phyloP scores from a whole-genome alignment of 2,888 invertebrate species.

The Monochamus alternatus region DNA sequence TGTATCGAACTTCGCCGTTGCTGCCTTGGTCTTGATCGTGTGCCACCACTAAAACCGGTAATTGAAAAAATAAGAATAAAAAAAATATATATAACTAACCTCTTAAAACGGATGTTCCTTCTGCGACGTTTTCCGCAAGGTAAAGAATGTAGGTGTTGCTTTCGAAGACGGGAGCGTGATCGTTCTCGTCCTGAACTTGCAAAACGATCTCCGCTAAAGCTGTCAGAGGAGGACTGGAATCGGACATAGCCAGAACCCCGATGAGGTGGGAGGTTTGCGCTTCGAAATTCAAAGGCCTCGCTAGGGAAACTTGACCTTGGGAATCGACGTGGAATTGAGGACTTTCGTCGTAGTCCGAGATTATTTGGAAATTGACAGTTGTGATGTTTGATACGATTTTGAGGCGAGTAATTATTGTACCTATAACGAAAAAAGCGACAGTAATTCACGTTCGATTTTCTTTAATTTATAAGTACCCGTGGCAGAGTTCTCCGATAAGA shows the following conservation, averaged over 20 bases:
- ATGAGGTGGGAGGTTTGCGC: conserved; percentile 79
- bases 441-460: too few species aligned
- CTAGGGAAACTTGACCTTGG: conserved; percentile 82
- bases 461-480: conserved; percentile 70
- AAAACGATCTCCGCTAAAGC: conserved; percentile 82
- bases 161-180: conserved; percentile 90
- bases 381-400: conserved; percentile 78
- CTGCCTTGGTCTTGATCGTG: conserved; percentile 84
- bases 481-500: conserved; percentile 84
- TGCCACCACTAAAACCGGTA: conserved; percentile 73
- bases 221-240: conserved; percentile 72
- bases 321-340: conserved; percentile 82
- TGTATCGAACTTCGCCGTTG: conserved; percentile 89
- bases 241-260: conserved; percentile 81
- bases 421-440: conserved; percentile 62
- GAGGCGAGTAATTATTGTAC: conserved; percentile 79
- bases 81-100: conserved; percentile 68
- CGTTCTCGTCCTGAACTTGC: conserved; percentile 91
- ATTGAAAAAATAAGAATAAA: conserved; percentile 1
- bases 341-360: conserved; percentile 76
- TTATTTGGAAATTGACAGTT: conserved; percentile 77
- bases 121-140: conserved; percentile 88
- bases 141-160: conserved; percentile 85
- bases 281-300: conserved; percentile 85
- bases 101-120: conserved; percentile 84